These are phyloP conservation scores for Pseudorhombus dupliciocellatus DNA, from an alignment of 2,113 vertebrate species.

Conservation along the genomic window DNA sequence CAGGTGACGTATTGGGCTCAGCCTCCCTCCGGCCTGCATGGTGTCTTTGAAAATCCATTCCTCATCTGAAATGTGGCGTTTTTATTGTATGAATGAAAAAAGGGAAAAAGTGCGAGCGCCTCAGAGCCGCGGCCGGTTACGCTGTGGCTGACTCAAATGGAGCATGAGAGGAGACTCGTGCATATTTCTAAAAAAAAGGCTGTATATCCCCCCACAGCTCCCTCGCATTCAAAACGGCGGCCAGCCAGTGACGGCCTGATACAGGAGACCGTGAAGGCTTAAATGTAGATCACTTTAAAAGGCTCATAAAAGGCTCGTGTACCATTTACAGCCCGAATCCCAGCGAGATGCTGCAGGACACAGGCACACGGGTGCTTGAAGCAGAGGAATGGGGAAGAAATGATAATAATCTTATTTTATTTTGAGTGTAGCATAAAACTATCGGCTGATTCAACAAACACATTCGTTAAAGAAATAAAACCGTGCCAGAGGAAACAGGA, in stretches of 20 bases:
- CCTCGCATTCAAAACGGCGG: slow-evolving; percentile 27
- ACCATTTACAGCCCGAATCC: slow-evolving; percentile 32
- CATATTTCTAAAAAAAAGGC: slow-evolving; percentile 43
- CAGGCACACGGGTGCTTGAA: background rate
- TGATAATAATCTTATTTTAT: background rate
- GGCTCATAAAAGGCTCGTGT: slow-evolving; percentile 40
- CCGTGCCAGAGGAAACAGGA: too few species aligned
- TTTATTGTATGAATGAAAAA: background rate
- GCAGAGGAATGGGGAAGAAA: background rate
- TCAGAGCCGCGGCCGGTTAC: background rate
- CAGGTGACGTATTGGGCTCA: background rate
- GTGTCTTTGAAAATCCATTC: background rate
- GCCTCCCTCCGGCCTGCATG: background rate
- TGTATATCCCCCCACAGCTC: slow-evolving; percentile 39
- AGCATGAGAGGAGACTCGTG: slow-evolving; percentile 31
- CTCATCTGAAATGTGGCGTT: background rate
- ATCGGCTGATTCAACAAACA: background rate
- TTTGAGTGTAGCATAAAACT: background rate
- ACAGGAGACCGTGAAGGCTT: slow-evolving; percentile 29
- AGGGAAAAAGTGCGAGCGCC: background rate
- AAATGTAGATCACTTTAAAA: slow-evolving; percentile 46
- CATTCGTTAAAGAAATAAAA: background rate
- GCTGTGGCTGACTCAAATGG: slow-evolving; percentile 27
- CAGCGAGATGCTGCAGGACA: slow-evolving; percentile 5
- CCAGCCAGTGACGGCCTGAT: slow-evolving; percentile 24